A percentile compares a stretch with the other conserved stretches of the same genome.
These are phyloP conservation scores for Leptoclinus maculatus DNA, from an alignment of 2,797 vertebrate genomes.

Conservation along the genomic window DNA sequence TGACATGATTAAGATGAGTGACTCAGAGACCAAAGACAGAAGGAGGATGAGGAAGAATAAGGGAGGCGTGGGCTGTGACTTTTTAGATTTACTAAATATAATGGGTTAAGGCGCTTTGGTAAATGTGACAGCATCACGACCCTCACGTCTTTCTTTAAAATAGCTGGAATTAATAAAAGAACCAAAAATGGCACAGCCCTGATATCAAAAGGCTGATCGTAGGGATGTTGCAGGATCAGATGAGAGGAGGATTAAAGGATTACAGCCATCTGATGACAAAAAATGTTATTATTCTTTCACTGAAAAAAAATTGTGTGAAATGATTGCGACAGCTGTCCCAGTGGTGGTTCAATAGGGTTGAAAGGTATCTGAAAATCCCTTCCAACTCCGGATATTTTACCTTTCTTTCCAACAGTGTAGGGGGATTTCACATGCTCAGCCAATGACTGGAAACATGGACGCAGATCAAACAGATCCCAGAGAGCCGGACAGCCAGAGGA, in stretches of 20 bases:
- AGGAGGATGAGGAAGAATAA: background rate
- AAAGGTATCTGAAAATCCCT: background rate
- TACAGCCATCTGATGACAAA: constrained; percentile 25
- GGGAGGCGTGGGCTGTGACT: background rate
- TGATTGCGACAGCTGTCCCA: background rate
- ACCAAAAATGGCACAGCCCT: background rate
- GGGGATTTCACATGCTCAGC: constrained; percentile 27
- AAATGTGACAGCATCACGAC: background rate
- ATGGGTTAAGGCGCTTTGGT: background rate
- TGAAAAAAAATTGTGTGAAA: background rate
- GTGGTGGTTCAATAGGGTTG: background rate
- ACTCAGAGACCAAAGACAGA: constrained; percentile 9
- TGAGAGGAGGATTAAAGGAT: constrained; percentile 28
- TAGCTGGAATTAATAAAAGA: background rate
- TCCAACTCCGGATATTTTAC: constrained; percentile 1
- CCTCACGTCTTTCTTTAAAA: background rate
- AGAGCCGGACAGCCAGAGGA: constrained; percentile 25
- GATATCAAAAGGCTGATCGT: constrained; percentile 25
- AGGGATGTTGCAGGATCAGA: constrained; percentile 9
- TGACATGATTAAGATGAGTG: constrained; percentile 33
- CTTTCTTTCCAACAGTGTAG: background rate
- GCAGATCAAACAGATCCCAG: constrained; percentile 35
- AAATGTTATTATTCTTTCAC: constrained; percentile 16
- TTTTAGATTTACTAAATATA: background rate
- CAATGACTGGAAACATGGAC: constrained; percentile 13